Evolutionary conservation across 2,113 vertebrate species (phyloP), one percentile per base, ranked within the genome.

Genomic region (Haemorhous mexicanus): DNA sequence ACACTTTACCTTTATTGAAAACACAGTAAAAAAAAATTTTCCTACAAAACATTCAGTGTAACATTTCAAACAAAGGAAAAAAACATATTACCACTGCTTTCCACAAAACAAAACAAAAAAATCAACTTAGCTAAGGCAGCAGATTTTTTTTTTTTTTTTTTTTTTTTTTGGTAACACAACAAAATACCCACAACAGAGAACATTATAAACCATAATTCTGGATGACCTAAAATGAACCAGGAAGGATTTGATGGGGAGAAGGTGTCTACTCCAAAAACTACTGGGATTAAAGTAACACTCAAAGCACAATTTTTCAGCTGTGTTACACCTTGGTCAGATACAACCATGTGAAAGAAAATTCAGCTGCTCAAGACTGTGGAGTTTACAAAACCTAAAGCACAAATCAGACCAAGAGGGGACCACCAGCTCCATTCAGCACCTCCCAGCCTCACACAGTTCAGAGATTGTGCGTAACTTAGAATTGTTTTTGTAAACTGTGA

Each of bases 1-100:
- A 94, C 81, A 91, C 73, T 90, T 92, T 19, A 72, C 62, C 73
- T 96, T 97, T 96, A 96, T 96, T 96, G 94, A 95, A 95, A 97
- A 95, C 88, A 95, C 69, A 80, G 67, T 93, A 80, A 94, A 76
- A 95, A 95, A 94, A 93, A 68, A 87, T 33, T 13, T 64, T 95
- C 63, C 93, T 97, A 95, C 70, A 95, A 94, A 96, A 95, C 85
- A 91, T 91, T 91, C 77, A 93, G 69, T 84, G 84, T 88, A 93
- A 91, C 63, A 78, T 69, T 90, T 85, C 75, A 70, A 94, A 81
- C 56, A 87, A 83, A 69, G 18, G 26, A 62, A 69, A 84, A 76
- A 67, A 79, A 75, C 26, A 26, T 15, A 27, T 56, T n/a, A 85
- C 27, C 75, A 80, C 63, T 69, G 55, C 75, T 86, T 94, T 83